Evolutionary conservation across 2,888 invertebrate species (phyloP).

Genomic region (Xylota segnis): DNA sequence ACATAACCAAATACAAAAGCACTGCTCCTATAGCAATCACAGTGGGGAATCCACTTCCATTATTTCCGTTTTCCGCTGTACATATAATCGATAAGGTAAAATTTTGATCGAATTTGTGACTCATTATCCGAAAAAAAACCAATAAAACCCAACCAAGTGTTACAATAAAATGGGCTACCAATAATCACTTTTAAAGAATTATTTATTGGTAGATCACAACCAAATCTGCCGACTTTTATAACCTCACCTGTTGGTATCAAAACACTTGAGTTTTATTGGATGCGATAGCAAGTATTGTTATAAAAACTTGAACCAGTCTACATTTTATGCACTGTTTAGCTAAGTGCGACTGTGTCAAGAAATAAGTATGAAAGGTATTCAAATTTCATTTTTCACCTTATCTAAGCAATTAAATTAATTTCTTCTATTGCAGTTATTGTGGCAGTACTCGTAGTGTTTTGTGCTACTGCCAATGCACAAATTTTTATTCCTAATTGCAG

Average conservation of each 20-base stretch:
- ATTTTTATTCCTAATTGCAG: conserved; percentile 17
- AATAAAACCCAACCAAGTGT: no score
- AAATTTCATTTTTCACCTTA: neutral
- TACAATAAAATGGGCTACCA: no score
- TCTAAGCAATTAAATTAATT: neutral
- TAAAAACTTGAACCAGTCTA: neutral
- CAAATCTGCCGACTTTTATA: conserved; percentile 15
- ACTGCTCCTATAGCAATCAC: no score
- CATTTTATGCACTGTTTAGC: neutral
- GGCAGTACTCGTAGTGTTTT: neutral
- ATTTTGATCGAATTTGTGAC: no score
- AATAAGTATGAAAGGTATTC: conserved; percentile 22
- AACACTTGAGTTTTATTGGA: neutral
- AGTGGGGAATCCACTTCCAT: no score
- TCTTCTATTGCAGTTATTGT: neutral
- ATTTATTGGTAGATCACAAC: neutral
- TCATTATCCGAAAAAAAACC: no score
- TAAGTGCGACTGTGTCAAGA: neutral
- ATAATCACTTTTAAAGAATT: neutral
- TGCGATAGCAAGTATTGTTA: neutral
- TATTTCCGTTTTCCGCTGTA: no score
- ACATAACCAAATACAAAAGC: no score
- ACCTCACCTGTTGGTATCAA: neutral
- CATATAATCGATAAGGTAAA: no score
- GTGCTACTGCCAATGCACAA: neutral